A percentile compares a stretch with the other conserved stretches of the same genome.
Conservation (phyloP, 2,888 invertebrate species). For the Scrobipalpa costella region DNA sequence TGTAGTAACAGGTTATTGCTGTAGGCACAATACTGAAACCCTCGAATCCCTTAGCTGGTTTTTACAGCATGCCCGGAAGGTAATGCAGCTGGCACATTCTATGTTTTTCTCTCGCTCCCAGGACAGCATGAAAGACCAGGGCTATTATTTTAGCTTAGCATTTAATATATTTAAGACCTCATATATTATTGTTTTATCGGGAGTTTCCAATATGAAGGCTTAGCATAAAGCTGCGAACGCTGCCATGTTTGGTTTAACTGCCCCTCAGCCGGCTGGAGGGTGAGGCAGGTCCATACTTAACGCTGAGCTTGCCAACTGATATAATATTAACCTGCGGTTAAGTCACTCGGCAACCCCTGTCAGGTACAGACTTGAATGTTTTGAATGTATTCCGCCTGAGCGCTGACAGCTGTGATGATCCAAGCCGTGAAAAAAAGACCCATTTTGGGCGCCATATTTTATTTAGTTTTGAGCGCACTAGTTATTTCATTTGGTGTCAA, state of each 20-base stretch:
- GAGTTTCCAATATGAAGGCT: not conserved
- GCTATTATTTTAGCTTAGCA: too few species aligned
- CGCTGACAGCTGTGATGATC: too few species aligned
- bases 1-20: too few species aligned
- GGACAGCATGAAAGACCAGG: too few species aligned
- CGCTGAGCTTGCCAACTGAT: constrained; percentile 6
- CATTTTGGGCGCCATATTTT: not conserved
- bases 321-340: not conserved
- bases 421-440: not conserved
- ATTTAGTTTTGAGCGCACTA: too few species aligned
- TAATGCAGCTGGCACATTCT: too few species aligned
- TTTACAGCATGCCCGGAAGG: too few species aligned
- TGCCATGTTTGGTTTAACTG: not conserved
- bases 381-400: not conserved
- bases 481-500: too few species aligned
- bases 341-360: not conserved
- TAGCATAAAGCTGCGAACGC: not conserved
- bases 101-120: too few species aligned
- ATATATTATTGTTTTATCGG: not conserved
- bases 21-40: too few species aligned
- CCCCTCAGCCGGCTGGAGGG: not conserved
- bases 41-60: too few species aligned
- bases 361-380: not conserved
- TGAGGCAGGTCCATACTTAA: constrained; percentile 4
- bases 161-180: too few species aligned